These are phyloP conservation scores for Glossosoma conforme DNA, from an alignment of 1,140 invertebrate genomes.

Conservation along the genomic window DNA sequence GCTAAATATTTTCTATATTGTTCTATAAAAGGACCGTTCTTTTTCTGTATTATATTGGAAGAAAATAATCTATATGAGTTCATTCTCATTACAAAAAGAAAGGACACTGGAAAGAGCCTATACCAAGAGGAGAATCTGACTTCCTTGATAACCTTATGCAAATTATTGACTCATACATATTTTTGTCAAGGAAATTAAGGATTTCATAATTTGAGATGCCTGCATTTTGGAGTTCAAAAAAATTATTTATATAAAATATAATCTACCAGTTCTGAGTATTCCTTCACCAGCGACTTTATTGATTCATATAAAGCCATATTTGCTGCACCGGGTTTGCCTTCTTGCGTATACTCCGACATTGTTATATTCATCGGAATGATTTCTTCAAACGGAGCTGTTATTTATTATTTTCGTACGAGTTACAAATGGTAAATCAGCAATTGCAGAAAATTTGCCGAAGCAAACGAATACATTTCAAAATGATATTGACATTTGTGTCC, in stretches of 20 bases:
- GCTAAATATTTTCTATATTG: background rate
- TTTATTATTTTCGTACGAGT: too few species aligned
- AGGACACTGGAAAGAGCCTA: background rate
- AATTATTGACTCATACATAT: background rate
- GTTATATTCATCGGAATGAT: too few species aligned
- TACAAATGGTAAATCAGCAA: too few species aligned
- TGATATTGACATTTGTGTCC: too few species aligned
- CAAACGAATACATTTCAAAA: too few species aligned
- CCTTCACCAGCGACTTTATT: conserved; percentile 38
- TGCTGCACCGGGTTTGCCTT: too few species aligned
- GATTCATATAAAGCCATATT: too few species aligned
- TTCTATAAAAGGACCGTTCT: background rate
- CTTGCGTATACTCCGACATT: too few species aligned
- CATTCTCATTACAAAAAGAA: background rate
- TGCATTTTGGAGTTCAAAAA: background rate
- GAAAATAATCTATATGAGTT: too few species aligned
- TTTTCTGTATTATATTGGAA: background rate
- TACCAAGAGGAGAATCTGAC: background rate
- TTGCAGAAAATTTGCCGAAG: too few species aligned
- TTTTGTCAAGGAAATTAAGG: background rate
- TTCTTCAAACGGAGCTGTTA: too few species aligned
- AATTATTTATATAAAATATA: background rate
- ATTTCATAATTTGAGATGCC: background rate
- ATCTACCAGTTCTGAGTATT: conserved; percentile 44
- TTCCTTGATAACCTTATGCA: background rate